Base-by-base conservation (phyloP, 2,888 invertebrate genomes). In the Calephelis perditalis region DNA sequence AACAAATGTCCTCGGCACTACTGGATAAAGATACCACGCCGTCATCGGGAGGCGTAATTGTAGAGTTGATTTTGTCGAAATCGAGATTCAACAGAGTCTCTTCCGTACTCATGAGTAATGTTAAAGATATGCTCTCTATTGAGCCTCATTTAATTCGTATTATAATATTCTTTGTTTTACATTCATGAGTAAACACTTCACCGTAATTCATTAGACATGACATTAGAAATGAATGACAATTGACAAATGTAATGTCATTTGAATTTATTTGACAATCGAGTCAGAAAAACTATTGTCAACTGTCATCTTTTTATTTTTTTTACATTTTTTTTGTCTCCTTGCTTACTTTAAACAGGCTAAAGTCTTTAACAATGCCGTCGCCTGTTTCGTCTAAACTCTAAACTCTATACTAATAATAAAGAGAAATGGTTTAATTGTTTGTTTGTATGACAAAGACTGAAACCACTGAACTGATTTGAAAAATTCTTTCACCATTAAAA, bases 1-100 rank as follows among this genome's bases (percentile, higher is more conserved):
- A 90, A 82, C 93, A 93, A 82, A 94, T 94, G 84, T 95, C 95
- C 82, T 95, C 94, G 64, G 88, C 82, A 77, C 91, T 92, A 81
- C 87, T 91, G 69, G 92, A 92, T 77, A 92, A 82, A 70, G 92
- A 92, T 76, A 92, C 91, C 85, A 92, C 91, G 85, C 91, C 91
- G 86, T 90, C 91, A 86, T 91, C 91, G 84, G 90, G 87, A 79
- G 81, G 87, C 77, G 82, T 75, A 79, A 79, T 81, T 71, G 75
- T 72, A 71, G 80, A 78, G 73, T 78, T 83, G 69, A 82, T 81
- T 76, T 92, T 92, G 84, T 92, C 92, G 86, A 93, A 91, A 84
- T 92, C 92, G 81, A 93, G 90, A 84, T 90, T 91, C 80, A 93
- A 87, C 75, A 93, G 92, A 79, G 92, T 92, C 86, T 92, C 92